These are phyloP conservation scores for Botia almorhae DNA, from an alignment of 2,797 vertebrate species.

Conservation along the genomic window DNA sequence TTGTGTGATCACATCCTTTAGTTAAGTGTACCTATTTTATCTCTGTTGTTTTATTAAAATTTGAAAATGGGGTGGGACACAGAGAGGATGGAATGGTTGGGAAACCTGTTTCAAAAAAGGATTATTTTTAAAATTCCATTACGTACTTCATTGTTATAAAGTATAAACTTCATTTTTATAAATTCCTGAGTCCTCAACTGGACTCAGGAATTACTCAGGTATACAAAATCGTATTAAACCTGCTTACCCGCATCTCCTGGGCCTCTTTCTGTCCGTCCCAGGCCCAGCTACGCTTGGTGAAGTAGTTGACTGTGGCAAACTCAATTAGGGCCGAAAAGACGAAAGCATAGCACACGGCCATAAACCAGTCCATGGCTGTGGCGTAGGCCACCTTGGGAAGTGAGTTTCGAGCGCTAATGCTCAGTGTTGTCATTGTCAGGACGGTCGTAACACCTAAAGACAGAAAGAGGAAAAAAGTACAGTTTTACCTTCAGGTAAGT, in stretches of 20 bases:
- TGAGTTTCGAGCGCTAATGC: constrained; percentile 99
- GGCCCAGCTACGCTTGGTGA: constrained; percentile 99
- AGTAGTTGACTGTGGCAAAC: constrained; percentile 99
- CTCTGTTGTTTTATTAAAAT: too few species aligned
- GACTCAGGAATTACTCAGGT: not conserved
- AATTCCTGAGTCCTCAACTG: not conserved
- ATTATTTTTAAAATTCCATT: not conserved
- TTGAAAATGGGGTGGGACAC: too few species aligned
- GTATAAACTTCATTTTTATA: not conserved
- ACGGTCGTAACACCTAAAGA: constrained; percentile 96
- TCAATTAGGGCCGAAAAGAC: constrained; percentile 99
- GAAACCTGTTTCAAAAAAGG: not conserved
- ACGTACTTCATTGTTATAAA: not conserved
- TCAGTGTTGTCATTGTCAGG: constrained; percentile 98
- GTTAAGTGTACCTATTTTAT: not conserved
- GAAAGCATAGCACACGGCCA: constrained; percentile 99
- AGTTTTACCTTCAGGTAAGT: not conserved
- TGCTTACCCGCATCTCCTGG: constrained; percentile 93
- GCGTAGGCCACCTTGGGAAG: constrained; percentile 98
- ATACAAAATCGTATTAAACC: not conserved
- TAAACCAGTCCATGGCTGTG: constrained; percentile 99
- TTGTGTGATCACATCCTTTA: not conserved
- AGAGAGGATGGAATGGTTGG: not conserved
- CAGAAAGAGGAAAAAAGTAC: not conserved
- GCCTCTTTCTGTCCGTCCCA: constrained; percentile 99